Conservation (phyloP, 2,113 vertebrate genomes). For the Pipa parva region DNA sequence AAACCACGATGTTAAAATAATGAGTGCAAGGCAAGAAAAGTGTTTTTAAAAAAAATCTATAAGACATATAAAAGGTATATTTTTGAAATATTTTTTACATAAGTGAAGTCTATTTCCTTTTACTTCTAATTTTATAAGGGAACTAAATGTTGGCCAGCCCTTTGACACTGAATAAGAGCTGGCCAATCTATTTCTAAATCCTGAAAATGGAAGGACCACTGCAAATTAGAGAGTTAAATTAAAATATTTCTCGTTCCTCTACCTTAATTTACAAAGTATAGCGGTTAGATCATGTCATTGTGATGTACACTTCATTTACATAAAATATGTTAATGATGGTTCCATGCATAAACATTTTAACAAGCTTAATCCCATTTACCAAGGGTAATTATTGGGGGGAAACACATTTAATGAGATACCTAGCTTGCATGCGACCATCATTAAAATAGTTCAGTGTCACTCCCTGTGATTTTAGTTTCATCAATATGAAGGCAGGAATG, state of each 20-base stretch:
- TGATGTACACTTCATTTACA: slow-evolving; percentile 7
- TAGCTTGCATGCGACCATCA: slow-evolving; percentile 28
- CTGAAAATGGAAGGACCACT: too few relatives aligned
- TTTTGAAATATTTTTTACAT: too few relatives aligned
- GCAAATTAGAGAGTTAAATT: neutral
- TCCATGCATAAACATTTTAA: slow-evolving; percentile 35
- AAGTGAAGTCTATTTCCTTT: too few relatives aligned
- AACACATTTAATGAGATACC: slow-evolving; percentile 35
- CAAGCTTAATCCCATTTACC: slow-evolving; percentile 42
- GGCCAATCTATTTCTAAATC: too few relatives aligned
- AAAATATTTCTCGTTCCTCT: slow-evolving; percentile 2
- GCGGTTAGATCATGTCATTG: neutral
- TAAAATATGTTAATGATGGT: slow-evolving; percentile 30
- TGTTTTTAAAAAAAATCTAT: too few relatives aligned
- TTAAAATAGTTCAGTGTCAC: slow-evolving; percentile 39
- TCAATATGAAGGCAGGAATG: slow-evolving; percentile 23
- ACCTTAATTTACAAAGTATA: neutral
- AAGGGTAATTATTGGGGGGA: slow-evolving; percentile 35
- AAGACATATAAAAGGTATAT: too few relatives aligned
- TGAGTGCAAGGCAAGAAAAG: too few relatives aligned
- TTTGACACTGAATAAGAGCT: too few relatives aligned
- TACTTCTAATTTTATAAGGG: too few relatives aligned
- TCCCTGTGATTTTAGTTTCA: slow-evolving; percentile 35
- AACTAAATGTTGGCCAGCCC: too few relatives aligned
- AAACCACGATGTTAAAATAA: too few relatives aligned